Evolutionary conservation across 2,888 invertebrate genomes (phyloP).

Genomic region (Zhengitettix transpicula): DNA sequence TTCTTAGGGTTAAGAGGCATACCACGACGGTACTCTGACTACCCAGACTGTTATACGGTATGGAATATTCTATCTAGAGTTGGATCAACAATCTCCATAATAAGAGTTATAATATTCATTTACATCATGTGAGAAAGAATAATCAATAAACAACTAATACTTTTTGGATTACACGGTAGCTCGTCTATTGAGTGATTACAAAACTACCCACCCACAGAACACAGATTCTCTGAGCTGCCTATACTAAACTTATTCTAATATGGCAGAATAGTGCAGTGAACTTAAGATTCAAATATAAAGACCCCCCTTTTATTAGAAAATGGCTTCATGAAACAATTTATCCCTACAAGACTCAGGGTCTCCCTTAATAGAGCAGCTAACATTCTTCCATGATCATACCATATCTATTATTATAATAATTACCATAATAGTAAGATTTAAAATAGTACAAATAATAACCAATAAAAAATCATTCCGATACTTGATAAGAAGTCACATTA

Average conservation of each 20-base stretch:
- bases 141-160: slow-evolving; percentile 31
- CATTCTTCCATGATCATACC: slow-evolving; percentile 44
- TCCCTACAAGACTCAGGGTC: slow-evolving; percentile 42
- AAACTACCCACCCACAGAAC: slow-evolving; percentile 38
- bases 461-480: slow-evolving; percentile 39
- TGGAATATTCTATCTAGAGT: neutral
- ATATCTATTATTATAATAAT: slow-evolving; percentile 44
- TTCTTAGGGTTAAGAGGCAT: neutral
- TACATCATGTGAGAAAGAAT: slow-evolving; percentile 45
- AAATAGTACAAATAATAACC: slow-evolving; percentile 36
- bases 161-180: slow-evolving; percentile 32
- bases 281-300: slow-evolving; percentile 38
- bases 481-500: slow-evolving; percentile 38
- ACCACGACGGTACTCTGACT: neutral
- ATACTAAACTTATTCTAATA: slow-evolving; percentile 42
- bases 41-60: neutral
- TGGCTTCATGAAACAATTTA: slow-evolving; percentile 37
- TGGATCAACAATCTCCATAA: neutral
- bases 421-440: slow-evolving; percentile 38
- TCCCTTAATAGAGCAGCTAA: slow-evolving; percentile 47
- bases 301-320: slow-evolving; percentile 28
- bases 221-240: slow-evolving; percentile 40
- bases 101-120: slow-evolving; percentile 37
- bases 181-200: slow-evolving; percentile 46
- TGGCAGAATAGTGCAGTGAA: slow-evolving; percentile 44